Base-by-base conservation (phyloP, 2,797 vertebrate genomes). In the Peromyscus nudipes region DNA sequence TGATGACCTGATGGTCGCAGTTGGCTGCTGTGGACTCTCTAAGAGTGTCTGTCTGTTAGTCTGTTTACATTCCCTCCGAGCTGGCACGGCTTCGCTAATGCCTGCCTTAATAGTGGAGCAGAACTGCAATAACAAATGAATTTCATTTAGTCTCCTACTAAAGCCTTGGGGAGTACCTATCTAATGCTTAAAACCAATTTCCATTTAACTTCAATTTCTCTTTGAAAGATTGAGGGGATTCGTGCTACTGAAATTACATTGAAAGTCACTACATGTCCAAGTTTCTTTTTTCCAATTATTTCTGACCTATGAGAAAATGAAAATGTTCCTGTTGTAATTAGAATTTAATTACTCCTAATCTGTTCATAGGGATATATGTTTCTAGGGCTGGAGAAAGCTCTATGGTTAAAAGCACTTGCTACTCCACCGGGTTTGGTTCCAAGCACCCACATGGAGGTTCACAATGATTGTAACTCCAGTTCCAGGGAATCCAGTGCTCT, bases 121-220 rank as follows among this genome's bases (percentile, higher is more conserved):
- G 94, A 97, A 97, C 60, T 92, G 95, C 77, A 96, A 93, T 97
- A 98, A n/a, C 40, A 97, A 98, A 97, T 64, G 0, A 95, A 96
- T 84, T 94, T 95, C 94, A 97, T 93, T 97, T 97, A 87, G 87
- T 95, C 89, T 95, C 76, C 40, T 12, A 75, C 85, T 69, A 92
- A 97, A 96, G 96, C 85, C 79, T 84, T 67, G 43, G 64, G 76
- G 93, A 97, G 81, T 80, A 94, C 65, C 75, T 89, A 90, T 95
- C 64, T 79, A 94, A 79, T 79, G 60, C 77, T 94, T 93, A 89
- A 96, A 96, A 96, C 88, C 93, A 97, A 93, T 97, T 97, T 95
- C 92, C 71, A 97, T 67, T 94, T 96, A 93, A 82, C 89, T 97
- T 94, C 83, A 89, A 87, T 95, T 91, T 96, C 88, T 97, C 49